Evolutionary conservation across 92 coral and sea anemone genomes (phyloP), one percentile per base, ranked within the genome.

Genomic region (Metridium senile): DNA sequence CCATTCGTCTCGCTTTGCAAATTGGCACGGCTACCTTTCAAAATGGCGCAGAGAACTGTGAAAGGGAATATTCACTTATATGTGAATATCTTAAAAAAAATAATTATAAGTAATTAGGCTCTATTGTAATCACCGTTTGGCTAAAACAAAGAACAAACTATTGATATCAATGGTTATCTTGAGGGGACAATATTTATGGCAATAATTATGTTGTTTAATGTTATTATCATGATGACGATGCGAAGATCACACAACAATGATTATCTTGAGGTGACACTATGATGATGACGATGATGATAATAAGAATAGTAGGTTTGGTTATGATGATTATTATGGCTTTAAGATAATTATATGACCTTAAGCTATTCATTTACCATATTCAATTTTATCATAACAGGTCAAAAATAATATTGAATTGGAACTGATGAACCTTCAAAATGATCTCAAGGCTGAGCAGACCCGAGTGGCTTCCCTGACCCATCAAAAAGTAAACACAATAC

Each of bases 351-450:
- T n/a, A n/a, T n/a, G n/a, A n/a, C 16, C 51, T 45, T 45, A 16
- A 9, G 59, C 59, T 3, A 54, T 54, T 2, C 2, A 10, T 13
- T 54, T 3, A 19, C 59, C 25, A 3, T 54, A 20, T 13, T 54
- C 17, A 3, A 9, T 9, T 54, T 20, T 16, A 54, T 54, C 23
- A n/a, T 3, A 29, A 18, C 69, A 94, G 98, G 97, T 82, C 59
- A 91, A 91, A 70, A 88, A 84, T 30, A 26, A 75, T 34, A 68
- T 91, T 62, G 93, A 91, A 68, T 77, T 90, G 1, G 88, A 88
- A 76, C 63, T 88, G 0, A 33, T 75, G 58, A 82, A 69, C 70
- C 54, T 94, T 31, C 80, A 84, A 53, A 76, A 74, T 62, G 71
- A 90, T 4, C 62, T 94, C 32, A 82, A 70, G 57, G 54, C 81